phyloP scores from a whole-genome alignment of 2,113 vertebrate genomes.

The Oxygymnocypris stewartii region DNA sequence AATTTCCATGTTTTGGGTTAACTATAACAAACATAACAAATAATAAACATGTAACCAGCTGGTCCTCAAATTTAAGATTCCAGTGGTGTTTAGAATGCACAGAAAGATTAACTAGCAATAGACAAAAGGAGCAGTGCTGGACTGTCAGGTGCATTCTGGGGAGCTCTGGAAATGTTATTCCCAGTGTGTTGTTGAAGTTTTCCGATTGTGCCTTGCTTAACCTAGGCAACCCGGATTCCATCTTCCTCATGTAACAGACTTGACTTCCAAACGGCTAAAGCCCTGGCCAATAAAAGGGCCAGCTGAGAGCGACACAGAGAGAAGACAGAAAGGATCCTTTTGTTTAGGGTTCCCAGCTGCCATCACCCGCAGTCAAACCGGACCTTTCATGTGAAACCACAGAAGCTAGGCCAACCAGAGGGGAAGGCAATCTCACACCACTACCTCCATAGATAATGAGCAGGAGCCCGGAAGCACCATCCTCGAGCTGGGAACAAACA shows the following conservation, averaged over 20 bases:
- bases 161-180: background rate
- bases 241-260: constrained; percentile 45
- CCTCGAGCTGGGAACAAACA: constrained; percentile 32
- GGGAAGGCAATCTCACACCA: constrained; percentile 37
- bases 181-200: constrained; percentile 7
- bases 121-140: constrained; percentile 13
- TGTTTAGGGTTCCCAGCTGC: constrained; percentile 67
- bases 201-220: constrained; percentile 38
- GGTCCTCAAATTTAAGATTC: background rate
- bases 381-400: constrained; percentile 67
- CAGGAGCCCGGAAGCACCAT: constrained; percentile 47
- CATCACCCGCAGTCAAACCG: constrained; percentile 65
- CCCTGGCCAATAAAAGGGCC: constrained; percentile 52
- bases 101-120: constrained; percentile 25
- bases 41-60: background rate
- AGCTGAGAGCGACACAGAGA: constrained; percentile 58
- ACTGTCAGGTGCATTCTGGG: constrained; percentile 51
- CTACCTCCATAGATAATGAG: constrained; percentile 45
- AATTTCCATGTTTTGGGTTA: background rate
- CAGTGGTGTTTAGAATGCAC: background rate
- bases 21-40: background rate
- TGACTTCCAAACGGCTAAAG: constrained; percentile 51
- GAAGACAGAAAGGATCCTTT: constrained; percentile 66
- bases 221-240: constrained; percentile 52
- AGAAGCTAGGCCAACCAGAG: constrained; percentile 52